Conservation (phyloP, 2,113 vertebrate genomes). For the Andinoacara biseriatus region DNA sequence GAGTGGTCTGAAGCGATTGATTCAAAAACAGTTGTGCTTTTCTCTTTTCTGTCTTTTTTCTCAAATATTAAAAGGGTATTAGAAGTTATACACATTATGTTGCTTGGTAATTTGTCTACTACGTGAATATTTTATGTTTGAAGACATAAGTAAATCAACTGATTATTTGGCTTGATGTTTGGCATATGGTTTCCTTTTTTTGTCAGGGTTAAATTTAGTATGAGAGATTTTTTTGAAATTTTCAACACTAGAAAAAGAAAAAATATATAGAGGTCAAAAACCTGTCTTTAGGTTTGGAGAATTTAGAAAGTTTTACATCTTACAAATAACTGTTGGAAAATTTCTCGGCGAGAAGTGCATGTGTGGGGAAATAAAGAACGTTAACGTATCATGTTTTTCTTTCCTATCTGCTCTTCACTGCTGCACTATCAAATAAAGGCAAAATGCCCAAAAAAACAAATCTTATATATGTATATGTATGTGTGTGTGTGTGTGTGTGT, state of each 20-base stretch:
- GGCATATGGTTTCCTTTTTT: not conserved
- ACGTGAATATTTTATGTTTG: not conserved
- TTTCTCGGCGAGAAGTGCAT: not conserved
- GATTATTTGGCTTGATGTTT: too few species aligned
- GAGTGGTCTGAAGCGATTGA: not conserved
- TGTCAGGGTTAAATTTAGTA: not conserved
- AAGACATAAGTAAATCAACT: not conserved
- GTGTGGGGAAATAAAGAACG: not conserved
- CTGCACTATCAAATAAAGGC: not conserved
- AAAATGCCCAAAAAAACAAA: too few species aligned
- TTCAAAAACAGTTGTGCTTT: not conserved
- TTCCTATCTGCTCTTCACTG: not conserved
- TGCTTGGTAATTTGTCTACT: not conserved
- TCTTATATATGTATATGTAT: too few species aligned
- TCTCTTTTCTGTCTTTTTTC: too few species aligned
- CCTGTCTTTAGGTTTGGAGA: not conserved
- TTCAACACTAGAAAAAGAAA: too few species aligned
- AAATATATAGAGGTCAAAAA: not conserved
- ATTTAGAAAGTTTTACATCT: not conserved
- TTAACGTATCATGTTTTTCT: not conserved
- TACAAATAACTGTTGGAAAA: not conserved
- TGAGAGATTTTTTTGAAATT: too few species aligned
- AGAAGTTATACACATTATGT: not conserved
- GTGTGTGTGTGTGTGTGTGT: too few species aligned
- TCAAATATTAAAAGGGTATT: not conserved